Evolutionary conservation across 2,113 vertebrate genomes (phyloP), one percentile per base, ranked within the genome.

Genomic region (Tragulus kanchil): DNA sequence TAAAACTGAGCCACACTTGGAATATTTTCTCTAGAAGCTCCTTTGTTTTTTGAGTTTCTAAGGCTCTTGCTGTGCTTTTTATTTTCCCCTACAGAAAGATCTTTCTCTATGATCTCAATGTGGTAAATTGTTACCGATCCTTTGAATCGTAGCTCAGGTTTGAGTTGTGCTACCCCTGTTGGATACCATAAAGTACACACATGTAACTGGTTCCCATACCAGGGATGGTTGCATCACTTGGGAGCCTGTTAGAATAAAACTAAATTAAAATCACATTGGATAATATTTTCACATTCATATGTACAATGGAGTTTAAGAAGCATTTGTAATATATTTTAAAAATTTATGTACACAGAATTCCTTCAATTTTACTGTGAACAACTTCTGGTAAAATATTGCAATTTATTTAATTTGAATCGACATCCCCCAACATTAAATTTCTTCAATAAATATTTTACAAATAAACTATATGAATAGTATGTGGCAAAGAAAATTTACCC

Each of bases 81-180:
- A 13, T 62, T 75, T 52, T 52, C 31, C 31, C 42, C 8, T 31
- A 36, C 1, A 62, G 14, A 79, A 93, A 59, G 36, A 28, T 0
- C 6, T 89, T 61, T 96, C 25, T 85, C 1, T 11, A 3, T 45
- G 11, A 71, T 84, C 19, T 75, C 13, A 21, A 3, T 31, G 10
- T 90, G 61, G 26, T 5, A 14, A 69, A 45, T 13, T 71, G 36
- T 64, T 61, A 56, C 31, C n/a, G 17, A 62, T 50, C 15, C 50
- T 67, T n/a, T 95, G 59, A 89, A 69, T 78, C 42, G 73, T 31
- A 28, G 16, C 71, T 89, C 79, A 89, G 23, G 36, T 92, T 89
- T 85, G 65, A 71, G 26, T 48, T 71, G 45, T 17, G 14, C 8
- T 28, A 17, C 7, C 62, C 3, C 50, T n/a, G 48, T 78, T 62